Conservation (phyloP, 2,113 vertebrate species). For the Vulpes vulpes region DNA sequence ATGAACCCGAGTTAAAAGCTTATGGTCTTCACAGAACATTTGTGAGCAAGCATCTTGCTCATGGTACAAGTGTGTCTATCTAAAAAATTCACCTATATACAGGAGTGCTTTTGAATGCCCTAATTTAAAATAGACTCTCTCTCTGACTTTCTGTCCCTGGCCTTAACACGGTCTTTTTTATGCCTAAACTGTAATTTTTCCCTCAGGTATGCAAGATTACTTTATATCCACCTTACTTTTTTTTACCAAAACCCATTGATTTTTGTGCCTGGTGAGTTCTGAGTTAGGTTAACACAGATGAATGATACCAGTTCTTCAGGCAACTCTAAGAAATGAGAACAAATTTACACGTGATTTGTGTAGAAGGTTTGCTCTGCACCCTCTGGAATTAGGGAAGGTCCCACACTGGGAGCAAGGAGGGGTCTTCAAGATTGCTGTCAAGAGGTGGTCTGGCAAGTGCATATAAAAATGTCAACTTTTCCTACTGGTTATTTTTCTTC, state of each 20-base stretch:
- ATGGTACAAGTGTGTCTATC: not conserved
- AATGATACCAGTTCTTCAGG: not conserved
- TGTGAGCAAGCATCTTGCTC: not conserved
- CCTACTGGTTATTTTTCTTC: not conserved
- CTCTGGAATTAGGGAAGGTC: not conserved
- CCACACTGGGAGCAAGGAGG: not conserved
- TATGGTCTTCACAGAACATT: too few species aligned
- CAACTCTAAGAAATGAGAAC: not conserved
- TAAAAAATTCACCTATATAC: not conserved
- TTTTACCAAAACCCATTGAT: not conserved
- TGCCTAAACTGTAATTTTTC: not conserved
- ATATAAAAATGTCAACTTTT: not conserved
- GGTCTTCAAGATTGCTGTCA: not conserved
- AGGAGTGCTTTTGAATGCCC: not conserved
- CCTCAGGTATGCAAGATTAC: not conserved
- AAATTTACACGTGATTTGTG: not conserved
- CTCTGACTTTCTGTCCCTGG: not conserved
- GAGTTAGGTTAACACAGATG: not conserved
- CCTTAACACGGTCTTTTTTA: not conserved
- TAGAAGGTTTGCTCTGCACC: not conserved
- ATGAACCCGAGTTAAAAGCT: not conserved
- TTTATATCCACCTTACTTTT: not conserved
- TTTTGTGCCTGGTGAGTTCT: not conserved
- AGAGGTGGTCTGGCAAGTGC: not conserved
- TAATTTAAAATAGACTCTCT: not conserved